phyloP scores from a whole-genome alignment of 1,140 invertebrate species.

The Himalopsyche phryganea region DNA sequence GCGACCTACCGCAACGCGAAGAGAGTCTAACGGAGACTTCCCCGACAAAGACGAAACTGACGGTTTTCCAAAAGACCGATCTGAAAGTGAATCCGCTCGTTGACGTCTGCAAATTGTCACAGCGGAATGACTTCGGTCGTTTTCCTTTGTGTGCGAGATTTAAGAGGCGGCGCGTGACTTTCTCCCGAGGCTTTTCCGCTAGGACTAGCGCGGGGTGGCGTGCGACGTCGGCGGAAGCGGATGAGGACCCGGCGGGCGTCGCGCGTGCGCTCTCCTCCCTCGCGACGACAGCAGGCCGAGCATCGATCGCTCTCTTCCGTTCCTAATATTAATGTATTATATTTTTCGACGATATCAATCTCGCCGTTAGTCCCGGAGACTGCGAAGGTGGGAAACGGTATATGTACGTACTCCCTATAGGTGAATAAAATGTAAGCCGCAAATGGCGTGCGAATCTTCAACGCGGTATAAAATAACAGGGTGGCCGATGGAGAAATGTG shows the following conservation, averaged over 20 bases:
- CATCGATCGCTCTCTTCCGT: constrained; percentile 7
- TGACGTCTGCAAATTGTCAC: background rate
- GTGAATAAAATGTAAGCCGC: too few species aligned
- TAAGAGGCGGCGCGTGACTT: background rate
- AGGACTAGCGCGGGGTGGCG: constrained; percentile 17
- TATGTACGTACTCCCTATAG: too few species aligned
- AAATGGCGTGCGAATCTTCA: too few species aligned
- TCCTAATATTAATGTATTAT: too few species aligned
- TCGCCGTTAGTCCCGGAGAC: too few species aligned
- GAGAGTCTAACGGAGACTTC: background rate
- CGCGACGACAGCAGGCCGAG: background rate
- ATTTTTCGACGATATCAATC: too few species aligned
- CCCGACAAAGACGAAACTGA: background rate
- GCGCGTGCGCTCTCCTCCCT: background rate
- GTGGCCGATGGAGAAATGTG: too few species aligned
- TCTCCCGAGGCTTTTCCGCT: constrained; percentile 1
- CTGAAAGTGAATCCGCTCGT: background rate
- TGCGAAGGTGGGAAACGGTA: too few species aligned
- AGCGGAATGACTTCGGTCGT: background rate
- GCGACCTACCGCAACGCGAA: constrained; percentile 6
- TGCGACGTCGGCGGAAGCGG: background rate
- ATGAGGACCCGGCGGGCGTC: constrained; percentile 15
- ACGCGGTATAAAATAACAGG: too few species aligned
- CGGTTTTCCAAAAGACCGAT: background rate
- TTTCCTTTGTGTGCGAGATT: too few species aligned